Conservation (phyloP, 2,797 vertebrate species). For the Silurus aristotelis region DNA sequence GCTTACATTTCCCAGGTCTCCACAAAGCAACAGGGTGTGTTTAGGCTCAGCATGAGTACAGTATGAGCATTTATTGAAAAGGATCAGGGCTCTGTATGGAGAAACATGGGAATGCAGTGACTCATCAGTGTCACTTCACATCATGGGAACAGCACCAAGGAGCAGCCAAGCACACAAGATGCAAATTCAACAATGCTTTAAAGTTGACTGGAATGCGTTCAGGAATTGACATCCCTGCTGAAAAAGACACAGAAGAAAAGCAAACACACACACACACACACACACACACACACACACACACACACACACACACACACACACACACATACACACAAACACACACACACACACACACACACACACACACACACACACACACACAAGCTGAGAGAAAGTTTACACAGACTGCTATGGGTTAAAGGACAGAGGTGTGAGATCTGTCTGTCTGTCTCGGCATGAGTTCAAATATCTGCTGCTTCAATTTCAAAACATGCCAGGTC, state of each 20-base stretch:
- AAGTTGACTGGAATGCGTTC: background rate
- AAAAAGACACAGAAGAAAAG: background rate
- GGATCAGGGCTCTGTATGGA: slow-evolving; percentile 51
- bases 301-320: background rate
- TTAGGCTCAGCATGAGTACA: slow-evolving; percentile 39
- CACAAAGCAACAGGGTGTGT: slow-evolving; percentile 26
- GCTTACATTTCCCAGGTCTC: slow-evolving; percentile 46
- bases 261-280: background rate
- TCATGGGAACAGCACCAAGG: slow-evolving; percentile 16
- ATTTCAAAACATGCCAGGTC: slow-evolving; percentile 51
- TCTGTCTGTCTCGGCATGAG: slow-evolving; percentile 18
- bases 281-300: slow-evolving; percentile 11
- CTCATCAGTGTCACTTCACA: slow-evolving; percentile 46
- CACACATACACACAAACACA: slow-evolving; percentile 7
- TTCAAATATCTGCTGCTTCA: slow-evolving; percentile 54
- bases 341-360: slow-evolving; percentile 1
- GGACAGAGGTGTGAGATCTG: slow-evolving; percentile 1
- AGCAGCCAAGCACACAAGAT: slow-evolving; percentile 3
- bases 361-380: background rate
- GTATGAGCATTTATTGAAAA: slow-evolving; percentile 47
- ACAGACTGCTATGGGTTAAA: slow-evolving; percentile 14
- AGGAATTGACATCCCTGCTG: background rate
- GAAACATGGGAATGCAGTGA: slow-evolving; percentile 31
- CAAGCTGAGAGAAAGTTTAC: background rate
- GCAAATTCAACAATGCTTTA: background rate